phyloP scores from a whole-genome alignment of 2,113 vertebrate genomes.

The Esox niger region DNA sequence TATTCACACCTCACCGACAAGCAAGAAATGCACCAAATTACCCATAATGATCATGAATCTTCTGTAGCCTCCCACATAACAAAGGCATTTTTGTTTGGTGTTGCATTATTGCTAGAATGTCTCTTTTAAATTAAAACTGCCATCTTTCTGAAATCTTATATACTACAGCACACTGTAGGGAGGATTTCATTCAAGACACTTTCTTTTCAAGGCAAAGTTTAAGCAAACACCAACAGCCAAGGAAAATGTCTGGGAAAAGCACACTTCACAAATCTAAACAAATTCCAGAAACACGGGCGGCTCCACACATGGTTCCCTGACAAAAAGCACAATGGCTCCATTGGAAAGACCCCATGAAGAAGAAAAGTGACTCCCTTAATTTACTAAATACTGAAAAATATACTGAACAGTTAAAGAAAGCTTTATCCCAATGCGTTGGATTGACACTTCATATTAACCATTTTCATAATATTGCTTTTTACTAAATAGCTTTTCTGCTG shows the following conservation, averaged over 20 bases:
- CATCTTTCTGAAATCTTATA: conserved; percentile 40
- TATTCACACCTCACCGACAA: conserved; percentile 46
- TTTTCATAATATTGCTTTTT: no score
- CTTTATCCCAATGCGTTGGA: conserved; percentile 24
- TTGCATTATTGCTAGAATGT: conserved; percentile 42
- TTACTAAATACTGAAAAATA: conserved; percentile 35
- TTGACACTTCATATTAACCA: conserved; percentile 11
- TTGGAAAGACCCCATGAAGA: conserved; percentile 55
- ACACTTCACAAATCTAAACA: conserved; percentile 62
- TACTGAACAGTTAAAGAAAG: conserved; percentile 46
- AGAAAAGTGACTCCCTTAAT: conserved; percentile 19
- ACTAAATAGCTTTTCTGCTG: no score
- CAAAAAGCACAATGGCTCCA: conserved; percentile 49
- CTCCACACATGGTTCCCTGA: conserved; percentile 60
- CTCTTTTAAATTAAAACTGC: conserved; percentile 51
- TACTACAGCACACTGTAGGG: conserved; percentile 24
- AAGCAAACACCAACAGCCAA: conserved; percentile 45
- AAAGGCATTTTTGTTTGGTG: conserved; percentile 49
- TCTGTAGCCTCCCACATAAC: conserved; percentile 34
- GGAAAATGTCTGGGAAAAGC: conserved; percentile 41
- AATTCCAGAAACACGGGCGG: conserved; percentile 60
- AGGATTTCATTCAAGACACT: conserved; percentile 28
- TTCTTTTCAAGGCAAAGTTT: conserved; percentile 33
- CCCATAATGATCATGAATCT: conserved; percentile 54
- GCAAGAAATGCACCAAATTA: conserved; percentile 53